Evolutionary conservation across 2,797 vertebrate genomes (phyloP).

Genomic region (Astyanax mexicanus): DNA sequence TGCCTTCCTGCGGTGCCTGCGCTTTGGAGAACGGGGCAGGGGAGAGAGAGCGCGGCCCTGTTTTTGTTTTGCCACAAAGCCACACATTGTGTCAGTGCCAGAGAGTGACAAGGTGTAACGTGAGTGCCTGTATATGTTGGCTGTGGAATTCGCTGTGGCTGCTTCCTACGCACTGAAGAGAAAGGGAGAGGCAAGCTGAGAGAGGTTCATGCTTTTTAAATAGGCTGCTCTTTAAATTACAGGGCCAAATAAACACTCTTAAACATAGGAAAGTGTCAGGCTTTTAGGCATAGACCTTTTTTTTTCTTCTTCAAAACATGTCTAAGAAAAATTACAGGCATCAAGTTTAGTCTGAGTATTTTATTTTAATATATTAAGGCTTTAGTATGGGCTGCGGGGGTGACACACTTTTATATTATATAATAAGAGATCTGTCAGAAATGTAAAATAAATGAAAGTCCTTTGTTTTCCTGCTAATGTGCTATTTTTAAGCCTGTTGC

Average conservation of each 20-base stretch:
- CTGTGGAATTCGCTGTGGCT: conserved; percentile 68
- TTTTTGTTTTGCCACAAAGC: conserved; percentile 77
- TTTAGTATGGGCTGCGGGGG: no score
- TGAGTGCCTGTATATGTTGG: conserved; percentile 73
- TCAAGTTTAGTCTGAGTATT: background rate
- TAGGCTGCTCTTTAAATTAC: background rate
- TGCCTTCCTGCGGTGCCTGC: conserved; percentile 36
- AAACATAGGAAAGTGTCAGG: background rate
- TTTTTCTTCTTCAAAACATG: no score
- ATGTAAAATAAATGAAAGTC: no score
- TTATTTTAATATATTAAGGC: background rate
- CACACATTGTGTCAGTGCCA: conserved; percentile 74
- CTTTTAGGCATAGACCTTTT: background rate
- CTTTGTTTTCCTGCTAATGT: background rate
- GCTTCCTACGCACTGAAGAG: conserved; percentile 49
- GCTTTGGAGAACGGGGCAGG: conserved; percentile 42
- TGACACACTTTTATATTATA: no score
- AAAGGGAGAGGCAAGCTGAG: background rate
- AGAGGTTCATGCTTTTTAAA: conserved; percentile 13
- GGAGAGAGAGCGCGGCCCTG: conserved; percentile 51
- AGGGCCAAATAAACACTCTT: background rate
- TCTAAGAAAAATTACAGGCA: background rate
- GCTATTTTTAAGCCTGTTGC: background rate
- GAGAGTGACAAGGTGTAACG: conserved; percentile 77
- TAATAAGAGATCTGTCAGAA: no score